These are phyloP conservation scores for Corythornis madagascariensis DNA, from an alignment of 2,113 vertebrate species.

Conservation along the genomic window DNA sequence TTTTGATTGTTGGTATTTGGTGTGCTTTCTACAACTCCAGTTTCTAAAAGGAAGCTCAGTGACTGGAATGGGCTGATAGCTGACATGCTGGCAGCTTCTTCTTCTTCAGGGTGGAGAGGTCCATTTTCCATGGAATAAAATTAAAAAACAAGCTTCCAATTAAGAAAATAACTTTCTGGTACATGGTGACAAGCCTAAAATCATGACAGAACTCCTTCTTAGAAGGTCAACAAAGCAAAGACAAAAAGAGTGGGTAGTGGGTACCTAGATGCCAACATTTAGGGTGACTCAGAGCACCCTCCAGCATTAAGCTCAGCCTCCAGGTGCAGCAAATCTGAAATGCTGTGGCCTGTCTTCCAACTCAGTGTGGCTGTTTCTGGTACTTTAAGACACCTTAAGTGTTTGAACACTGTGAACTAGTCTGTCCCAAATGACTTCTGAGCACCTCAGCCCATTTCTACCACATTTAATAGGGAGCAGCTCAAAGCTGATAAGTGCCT, in stretches of 20 bases:
- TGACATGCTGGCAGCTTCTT: not conserved
- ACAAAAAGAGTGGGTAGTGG: not conserved
- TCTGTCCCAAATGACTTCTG: not conserved
- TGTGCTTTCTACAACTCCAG: not conserved
- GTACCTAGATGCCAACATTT: rapidly evolving
- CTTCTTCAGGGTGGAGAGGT: not conserved
- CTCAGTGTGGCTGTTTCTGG: not conserved
- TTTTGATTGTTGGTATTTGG: not conserved
- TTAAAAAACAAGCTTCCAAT: not conserved
- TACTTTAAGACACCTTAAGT: not conserved
- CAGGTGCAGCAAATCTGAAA: not conserved
- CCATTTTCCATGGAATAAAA: not conserved
- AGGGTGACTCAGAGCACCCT: not conserved
- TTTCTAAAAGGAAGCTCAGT: not conserved
- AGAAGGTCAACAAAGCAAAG: not conserved
- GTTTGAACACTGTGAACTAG: not conserved
- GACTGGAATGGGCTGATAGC: not conserved
- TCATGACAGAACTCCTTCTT: not conserved
- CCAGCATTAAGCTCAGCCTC: not conserved
- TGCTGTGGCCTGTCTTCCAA: not conserved
- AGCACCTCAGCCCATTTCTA: not conserved
- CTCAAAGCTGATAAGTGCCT: not conserved
- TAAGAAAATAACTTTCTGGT: not conserved
- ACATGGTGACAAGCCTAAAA: not conserved
- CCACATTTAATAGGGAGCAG: not conserved